These are phyloP conservation scores for Trachelus stipa DNA, from an alignment of 2,888 invertebrate genomes.

Conservation along the genomic window DNA sequence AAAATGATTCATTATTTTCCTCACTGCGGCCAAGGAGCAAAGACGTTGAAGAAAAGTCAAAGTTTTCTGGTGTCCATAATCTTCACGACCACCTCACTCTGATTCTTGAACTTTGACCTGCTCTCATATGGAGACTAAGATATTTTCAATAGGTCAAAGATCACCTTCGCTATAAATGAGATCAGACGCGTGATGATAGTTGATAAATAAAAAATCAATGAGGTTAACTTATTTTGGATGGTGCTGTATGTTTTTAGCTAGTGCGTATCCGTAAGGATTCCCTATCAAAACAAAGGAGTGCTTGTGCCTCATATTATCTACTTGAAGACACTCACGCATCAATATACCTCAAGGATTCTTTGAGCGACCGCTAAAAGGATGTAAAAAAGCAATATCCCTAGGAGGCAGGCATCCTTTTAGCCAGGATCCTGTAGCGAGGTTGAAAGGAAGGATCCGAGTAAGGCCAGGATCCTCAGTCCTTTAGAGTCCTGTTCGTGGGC, in stretches of 20 bases:
- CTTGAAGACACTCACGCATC: neutral
- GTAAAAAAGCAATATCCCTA: neutral
- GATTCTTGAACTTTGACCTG: neutral
- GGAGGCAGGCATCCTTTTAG: neutral
- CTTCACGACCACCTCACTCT: neutral
- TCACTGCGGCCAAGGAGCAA: too few relatives aligned
- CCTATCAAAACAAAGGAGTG: neutral
- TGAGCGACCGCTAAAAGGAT: slow-evolving; percentile 41
- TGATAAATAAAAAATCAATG: neutral
- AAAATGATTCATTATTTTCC: too few relatives aligned
- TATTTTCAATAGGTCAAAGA: neutral
- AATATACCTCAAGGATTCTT: slow-evolving; percentile 21
- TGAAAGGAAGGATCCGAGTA: neutral
- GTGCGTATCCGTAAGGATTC: neutral
- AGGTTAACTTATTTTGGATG: neutral
- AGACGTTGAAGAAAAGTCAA: neutral
- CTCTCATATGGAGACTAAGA: neutral
- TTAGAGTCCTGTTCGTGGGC: neutral
- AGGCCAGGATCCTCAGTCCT: neutral
- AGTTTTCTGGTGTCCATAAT: neutral
- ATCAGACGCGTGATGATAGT: neutral
- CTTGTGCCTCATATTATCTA: neutral
- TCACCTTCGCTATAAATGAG: neutral
- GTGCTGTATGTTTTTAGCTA: neutral
- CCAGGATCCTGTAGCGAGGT: neutral